Percentiles rank a stretch among this genome's conserved stretches.
Evolutionary conservation across 2,113 vertebrate species (phyloP).

Genomic region (Centropus unirufus): DNA sequence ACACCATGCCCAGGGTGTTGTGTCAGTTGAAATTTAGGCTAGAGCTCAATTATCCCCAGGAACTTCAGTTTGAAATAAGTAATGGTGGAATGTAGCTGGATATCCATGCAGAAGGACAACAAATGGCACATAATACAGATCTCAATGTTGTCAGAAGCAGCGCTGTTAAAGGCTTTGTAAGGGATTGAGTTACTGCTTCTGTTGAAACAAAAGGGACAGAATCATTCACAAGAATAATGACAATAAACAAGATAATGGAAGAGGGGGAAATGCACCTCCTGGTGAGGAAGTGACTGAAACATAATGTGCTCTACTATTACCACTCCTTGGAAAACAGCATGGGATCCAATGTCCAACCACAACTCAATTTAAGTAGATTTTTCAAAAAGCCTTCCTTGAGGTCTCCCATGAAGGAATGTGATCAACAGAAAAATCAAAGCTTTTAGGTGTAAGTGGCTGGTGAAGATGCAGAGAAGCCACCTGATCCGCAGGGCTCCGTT

Average conservation of each 20-base stretch:
- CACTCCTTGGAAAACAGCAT: not conserved
- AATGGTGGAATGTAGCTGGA: slow-evolving; percentile 10
- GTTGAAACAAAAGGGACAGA: slow-evolving; percentile 39
- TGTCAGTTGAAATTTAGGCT: slow-evolving; percentile 25
- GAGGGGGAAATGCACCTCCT: slow-evolving; percentile 16
- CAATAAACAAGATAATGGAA: slow-evolving; percentile 45
- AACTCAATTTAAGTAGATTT: slow-evolving; percentile 37
- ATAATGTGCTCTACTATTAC: slow-evolving; percentile 17
- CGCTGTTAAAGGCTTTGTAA: slow-evolving; percentile 33
- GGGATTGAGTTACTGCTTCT: not conserved
- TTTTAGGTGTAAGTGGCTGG: not conserved
- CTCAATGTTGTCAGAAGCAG: slow-evolving; percentile 41
- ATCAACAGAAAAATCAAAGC: not conserved
- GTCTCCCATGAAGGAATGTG: not conserved
- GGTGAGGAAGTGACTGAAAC: slow-evolving; percentile 12
- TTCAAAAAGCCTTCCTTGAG: not conserved
- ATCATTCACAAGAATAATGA: slow-evolving; percentile 48
- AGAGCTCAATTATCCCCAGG: slow-evolving; percentile 23
- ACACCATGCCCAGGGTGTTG: not conserved
- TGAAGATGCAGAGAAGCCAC: not conserved
- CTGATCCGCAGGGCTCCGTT: not conserved
- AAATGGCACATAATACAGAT: slow-evolving; percentile 22
- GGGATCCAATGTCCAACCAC: not conserved
- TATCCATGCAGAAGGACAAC: not conserved
- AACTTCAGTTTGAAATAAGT: slow-evolving; percentile 30